A percentile compares a stretch with the other conserved stretches of the same genome.
phyloP scores from a whole-genome alignment of 2,888 invertebrate species.

The Patella ulyssiponensis region DNA sequence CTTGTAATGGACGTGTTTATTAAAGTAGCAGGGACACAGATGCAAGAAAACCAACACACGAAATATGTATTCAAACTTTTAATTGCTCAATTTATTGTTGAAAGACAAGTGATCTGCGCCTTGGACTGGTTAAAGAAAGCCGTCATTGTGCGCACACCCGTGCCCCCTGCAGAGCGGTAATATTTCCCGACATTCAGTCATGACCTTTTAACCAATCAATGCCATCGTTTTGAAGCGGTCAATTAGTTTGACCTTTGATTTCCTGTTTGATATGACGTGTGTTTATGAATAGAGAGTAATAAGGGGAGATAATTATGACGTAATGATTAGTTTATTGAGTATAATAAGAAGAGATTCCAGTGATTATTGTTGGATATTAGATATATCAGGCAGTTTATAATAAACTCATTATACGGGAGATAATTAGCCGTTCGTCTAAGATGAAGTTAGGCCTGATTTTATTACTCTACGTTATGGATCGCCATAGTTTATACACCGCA shows the following conservation, averaged over 20 bases:
- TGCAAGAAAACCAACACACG: neutral
- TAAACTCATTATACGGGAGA: too few relatives aligned
- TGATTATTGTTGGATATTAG: too few relatives aligned
- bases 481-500: too few relatives aligned
- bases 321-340: neutral
- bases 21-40: neutral
- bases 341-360: too few relatives aligned
- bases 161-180: neutral
- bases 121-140: neutral
- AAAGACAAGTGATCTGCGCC: neutral
- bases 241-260: slow-evolving; percentile 29
- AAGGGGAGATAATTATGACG: neutral
- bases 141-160: neutral
- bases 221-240: slow-evolving; percentile 26
- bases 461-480: too few relatives aligned
- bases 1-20: neutral
- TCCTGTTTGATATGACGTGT: slow-evolving; percentile 8
- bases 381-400: too few relatives aligned
- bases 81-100: neutral
- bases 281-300: neutral
- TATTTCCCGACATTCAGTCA: slow-evolving; percentile 9
- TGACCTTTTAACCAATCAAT: slow-evolving; percentile 24
- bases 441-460: too few relatives aligned
- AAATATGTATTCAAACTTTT: neutral
- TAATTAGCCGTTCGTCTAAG: too few relatives aligned